Conservation (phyloP, 1,140 invertebrate species). For the Spodoptera frugiperda region DNA sequence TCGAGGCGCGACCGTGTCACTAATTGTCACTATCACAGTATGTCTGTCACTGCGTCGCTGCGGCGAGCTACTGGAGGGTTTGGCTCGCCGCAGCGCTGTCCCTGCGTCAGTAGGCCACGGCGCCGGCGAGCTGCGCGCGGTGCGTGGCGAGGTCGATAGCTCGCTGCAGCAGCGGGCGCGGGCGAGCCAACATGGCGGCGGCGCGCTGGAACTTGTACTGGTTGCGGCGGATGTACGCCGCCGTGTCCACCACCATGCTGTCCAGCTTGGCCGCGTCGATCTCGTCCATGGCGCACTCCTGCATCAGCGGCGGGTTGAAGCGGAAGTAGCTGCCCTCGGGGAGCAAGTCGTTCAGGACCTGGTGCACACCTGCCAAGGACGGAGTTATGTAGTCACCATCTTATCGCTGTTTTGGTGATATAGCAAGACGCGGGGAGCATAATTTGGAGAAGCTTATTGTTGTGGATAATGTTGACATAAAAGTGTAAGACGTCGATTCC, state of each 20-base stretch:
- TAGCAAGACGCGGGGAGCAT: no score
- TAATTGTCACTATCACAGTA: no score
- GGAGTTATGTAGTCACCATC: no score
- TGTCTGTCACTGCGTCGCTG: no score
- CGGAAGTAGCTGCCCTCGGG: conserved; percentile 93
- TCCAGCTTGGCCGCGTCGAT: conserved; percentile 89
- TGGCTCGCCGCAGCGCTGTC: neutral
- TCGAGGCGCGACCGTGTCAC: no score
- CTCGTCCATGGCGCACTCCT: conserved; percentile 94
- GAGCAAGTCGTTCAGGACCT: conserved; percentile 93
- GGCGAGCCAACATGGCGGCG: conserved; percentile 65
- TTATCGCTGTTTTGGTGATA: no score
- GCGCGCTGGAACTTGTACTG: conserved; percentile 89
- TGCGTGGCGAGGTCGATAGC: conserved; percentile 63
- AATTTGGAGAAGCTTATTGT: no score
- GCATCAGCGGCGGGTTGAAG: conserved; percentile 96
- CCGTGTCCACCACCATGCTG: conserved; percentile 89
- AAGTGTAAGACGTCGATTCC: no score
- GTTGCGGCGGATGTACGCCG: conserved; percentile 92
- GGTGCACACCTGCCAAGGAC: conserved; percentile 89
- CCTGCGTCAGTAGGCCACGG: conserved; percentile 69
- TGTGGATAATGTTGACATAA: no score
- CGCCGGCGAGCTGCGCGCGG: conserved; percentile 67
- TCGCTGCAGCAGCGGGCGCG: conserved; percentile 61
- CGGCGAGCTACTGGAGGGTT: neutral